Base-by-base conservation (phyloP, 2,888 invertebrate species). In the Chrysotoxum bicinctum region DNA sequence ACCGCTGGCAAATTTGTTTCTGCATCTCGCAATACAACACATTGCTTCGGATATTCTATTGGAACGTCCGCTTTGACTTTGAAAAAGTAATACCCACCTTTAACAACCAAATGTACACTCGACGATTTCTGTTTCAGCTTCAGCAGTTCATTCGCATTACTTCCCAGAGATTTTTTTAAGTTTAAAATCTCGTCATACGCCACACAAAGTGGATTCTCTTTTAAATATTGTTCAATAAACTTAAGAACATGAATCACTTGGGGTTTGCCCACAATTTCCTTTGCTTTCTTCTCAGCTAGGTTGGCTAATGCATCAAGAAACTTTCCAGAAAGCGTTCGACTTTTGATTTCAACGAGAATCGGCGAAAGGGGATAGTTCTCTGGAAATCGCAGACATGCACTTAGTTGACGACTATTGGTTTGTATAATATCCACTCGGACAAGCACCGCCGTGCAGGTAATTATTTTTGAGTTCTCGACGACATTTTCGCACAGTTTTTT, bases 171-270 rank as follows among this genome's bases (percentile, higher is more conserved):
- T 81, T 92, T 92, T 87, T 94, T 95, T 68, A 96, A 90, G 54
- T 92, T 90, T 79, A 93, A 92, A 80, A 96, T 95, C 91, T 96
- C 96, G 89, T 95, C 95, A 87, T 94, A 94, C 88, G 95, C 96
- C 76, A 95, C 94, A 89, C 94, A 95, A 4, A 96, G 91, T 0
- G 95, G 94, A 91, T 95, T 95, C 87, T 95, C 95, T 60, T 94
- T 93, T 14, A 95, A 91, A 89, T 95, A 96, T 82, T 93, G 94
- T 64, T 93, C 91, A 7, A 95, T 91, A 89, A 95, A 95, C 87
- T 93, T 93, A 16, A 95, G 90, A 5, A 94, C 91, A 58, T 92
- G 92, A 40, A 96, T 89, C 16, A 92, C 93, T 90, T 95, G 94
- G 1, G 94, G 93, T 90, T 94, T 94, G 0, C 94, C 94, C 21